Percentiles rank a stretch among this genome's conserved stretches.
These are phyloP conservation scores for Thalassarche chlororhynchos DNA, from an alignment of 2,113 vertebrate genomes.

Conservation along the genomic window DNA sequence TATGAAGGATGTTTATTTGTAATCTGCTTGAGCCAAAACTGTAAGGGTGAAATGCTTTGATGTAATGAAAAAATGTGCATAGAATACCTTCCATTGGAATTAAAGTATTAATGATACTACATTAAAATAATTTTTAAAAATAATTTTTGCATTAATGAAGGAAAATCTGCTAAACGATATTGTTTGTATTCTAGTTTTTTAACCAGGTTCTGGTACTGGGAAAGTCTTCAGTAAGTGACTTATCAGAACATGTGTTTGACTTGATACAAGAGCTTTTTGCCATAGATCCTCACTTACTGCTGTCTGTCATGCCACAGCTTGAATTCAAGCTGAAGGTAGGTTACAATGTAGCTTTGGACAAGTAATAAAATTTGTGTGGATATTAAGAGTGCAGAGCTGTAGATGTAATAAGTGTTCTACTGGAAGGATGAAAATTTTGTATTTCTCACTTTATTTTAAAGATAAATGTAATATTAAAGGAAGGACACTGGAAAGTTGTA, in stretches of 20 bases:
- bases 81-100: not conserved
- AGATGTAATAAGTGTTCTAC: not conserved
- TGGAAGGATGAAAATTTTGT: not conserved
- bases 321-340: slow-evolving; percentile 98
- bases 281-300: slow-evolving; percentile 93
- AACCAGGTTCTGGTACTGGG: slow-evolving; percentile 99
- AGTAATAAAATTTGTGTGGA: not conserved
- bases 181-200: slow-evolving; percentile 87
- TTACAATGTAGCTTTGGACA: not conserved
- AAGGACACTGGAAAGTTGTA: not conserved
- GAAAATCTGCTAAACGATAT: not conserved
- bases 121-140: not conserved
- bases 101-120: not conserved
- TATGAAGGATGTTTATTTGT: not conserved
- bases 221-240: slow-evolving; percentile 97
- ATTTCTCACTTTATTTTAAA: not conserved
- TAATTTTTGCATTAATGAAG: not conserved
- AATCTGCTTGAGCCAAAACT: not conserved
- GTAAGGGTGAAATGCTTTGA: not conserved
- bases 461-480: not conserved
- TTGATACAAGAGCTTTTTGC: slow-evolving; percentile 99
- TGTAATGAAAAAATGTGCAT: not conserved
- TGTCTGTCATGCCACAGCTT: slow-evolving; percentile 98
- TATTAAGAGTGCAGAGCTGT: not conserved
- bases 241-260: slow-evolving; percentile 98